These are phyloP conservation scores for Crossoptilon crossoptilon DNA, from an alignment of 2,797 vertebrate genomes.

Conservation along the genomic window DNA sequence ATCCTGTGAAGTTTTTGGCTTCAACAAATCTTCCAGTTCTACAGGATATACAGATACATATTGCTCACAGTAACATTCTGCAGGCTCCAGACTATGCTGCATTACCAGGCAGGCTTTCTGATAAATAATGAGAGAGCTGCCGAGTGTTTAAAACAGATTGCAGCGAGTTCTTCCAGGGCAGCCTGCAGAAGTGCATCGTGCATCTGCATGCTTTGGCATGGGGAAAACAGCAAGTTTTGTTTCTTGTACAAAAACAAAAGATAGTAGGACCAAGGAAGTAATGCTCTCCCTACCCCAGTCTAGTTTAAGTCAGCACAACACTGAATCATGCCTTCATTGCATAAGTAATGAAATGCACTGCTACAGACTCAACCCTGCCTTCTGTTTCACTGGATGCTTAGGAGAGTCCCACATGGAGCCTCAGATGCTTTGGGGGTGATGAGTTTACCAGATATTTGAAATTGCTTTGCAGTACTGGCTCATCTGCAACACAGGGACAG, in stretches of 20 bases:
- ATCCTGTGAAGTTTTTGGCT: no score
- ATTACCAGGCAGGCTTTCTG: constrained; percentile 11
- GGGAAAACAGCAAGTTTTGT: not conserved
- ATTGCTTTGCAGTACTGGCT: not conserved
- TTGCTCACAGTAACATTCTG: constrained; percentile 41
- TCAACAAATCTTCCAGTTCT: constrained; percentile 24
- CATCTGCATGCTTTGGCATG: not conserved
- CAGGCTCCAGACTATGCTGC: not conserved
- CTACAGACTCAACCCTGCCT: not conserved
- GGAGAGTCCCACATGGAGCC: not conserved
- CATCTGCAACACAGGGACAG: not conserved
- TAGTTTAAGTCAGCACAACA: not conserved
- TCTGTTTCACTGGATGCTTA: not conserved
- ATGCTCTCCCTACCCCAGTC: not conserved
- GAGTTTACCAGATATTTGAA: not conserved
- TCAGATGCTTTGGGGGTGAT: not conserved
- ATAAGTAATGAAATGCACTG: not conserved
- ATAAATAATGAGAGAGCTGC: constrained; percentile 37
- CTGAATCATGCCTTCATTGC: not conserved
- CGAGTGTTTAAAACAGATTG: constrained; percentile 39
- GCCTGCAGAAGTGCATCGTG: constrained; percentile 10
- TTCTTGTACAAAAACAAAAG: constrained; percentile 1
- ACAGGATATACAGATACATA: constrained; percentile 13
- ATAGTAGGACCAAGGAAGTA: constrained; percentile 1
- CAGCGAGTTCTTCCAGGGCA: not conserved